Evolutionary conservation across 1,140 invertebrate genomes (phyloP).

Genomic region (Cotesia vestalis): DNA sequence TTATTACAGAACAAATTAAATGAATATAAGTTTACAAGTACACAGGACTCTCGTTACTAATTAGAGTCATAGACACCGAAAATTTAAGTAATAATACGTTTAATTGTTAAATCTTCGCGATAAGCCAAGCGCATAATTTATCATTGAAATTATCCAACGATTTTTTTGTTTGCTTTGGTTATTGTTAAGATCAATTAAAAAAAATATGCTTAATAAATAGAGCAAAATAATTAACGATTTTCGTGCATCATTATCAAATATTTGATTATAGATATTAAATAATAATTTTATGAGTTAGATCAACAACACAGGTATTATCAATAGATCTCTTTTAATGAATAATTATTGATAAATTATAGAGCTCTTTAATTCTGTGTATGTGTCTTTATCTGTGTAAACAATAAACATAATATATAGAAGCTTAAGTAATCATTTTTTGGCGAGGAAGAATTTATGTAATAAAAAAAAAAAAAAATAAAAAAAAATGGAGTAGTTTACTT

Average conservation of each 20-base stretch:
- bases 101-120: background rate
- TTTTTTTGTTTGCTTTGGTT: constrained; percentile 5
- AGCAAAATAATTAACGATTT: background rate
- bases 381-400: background rate
- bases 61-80: constrained; percentile 29
- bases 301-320: too few relatives aligned
- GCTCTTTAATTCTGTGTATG: background rate
- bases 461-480: constrained; percentile 4
- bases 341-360: constrained; percentile 3
- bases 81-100: constrained; percentile 30
- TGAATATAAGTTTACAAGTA: constrained; percentile 38
- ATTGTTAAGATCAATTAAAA: background rate
- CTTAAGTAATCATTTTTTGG: constrained; percentile 1
- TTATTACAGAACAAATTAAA: constrained; percentile 36
- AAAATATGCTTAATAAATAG: background rate
- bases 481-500: background rate
- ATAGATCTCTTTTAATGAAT: background rate
- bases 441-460: constrained; percentile 5
- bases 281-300: too few relatives aligned
- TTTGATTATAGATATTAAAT: background rate
- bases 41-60: constrained; percentile 32
- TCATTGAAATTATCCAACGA: background rate
- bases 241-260: background rate
- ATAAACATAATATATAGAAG: constrained; percentile 1
- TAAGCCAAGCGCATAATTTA: background rate